Evolutionary conservation across 2,113 vertebrate species (phyloP), one percentile per base, ranked within the genome.

Genomic region (Catharus bicknelli): DNA sequence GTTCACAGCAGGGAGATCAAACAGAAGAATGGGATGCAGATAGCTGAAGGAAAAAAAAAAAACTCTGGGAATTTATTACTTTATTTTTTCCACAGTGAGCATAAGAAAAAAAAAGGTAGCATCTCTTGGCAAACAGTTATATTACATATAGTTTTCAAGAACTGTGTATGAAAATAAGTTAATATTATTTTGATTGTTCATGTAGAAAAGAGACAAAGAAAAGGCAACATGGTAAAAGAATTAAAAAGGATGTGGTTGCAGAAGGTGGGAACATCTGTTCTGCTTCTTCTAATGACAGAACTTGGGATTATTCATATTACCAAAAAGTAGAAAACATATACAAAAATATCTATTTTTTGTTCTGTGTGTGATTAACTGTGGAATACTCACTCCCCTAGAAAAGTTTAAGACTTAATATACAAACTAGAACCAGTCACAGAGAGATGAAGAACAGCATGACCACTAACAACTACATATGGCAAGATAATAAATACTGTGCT

Each of bases 111-210:
- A 78, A 89, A 81, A 90, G 27, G 36, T 75, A 91, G 64, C n/a
- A 51, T 19, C 9, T 86, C 72, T 81, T 67, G 63, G 26, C 75
- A 92, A 92, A 87, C 50, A 64, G 40, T 74, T 80, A 36, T 10
- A 30, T 45, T 86, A 80, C 73, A 36, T 78, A 70, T n/a, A 61
- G 55, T 70, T 83, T 88, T 55, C 76, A 70, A 61, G 68, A 83
- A 43, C 30, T 27, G 13, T 29, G 8, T 74, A 17, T 94, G 85
- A 83, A 88, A 95, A 95, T 75, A 93, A 77, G 87, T 85, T 86
- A 26, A 94, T 91, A 94, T 57, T 43, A 70, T 90, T 96, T 86
- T 81, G 51, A 57, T 90, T 86, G 57, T 78, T 95, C 68, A 9
- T 11, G 27, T 42, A 78, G 30, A 78, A 91, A 83, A 42, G 55